Percentiles rank a stretch among this genome's conserved stretches.
These are phyloP conservation scores for Coccyzus lansbergi DNA, from an alignment of 2,797 vertebrate genomes.

Conservation along the genomic window DNA sequence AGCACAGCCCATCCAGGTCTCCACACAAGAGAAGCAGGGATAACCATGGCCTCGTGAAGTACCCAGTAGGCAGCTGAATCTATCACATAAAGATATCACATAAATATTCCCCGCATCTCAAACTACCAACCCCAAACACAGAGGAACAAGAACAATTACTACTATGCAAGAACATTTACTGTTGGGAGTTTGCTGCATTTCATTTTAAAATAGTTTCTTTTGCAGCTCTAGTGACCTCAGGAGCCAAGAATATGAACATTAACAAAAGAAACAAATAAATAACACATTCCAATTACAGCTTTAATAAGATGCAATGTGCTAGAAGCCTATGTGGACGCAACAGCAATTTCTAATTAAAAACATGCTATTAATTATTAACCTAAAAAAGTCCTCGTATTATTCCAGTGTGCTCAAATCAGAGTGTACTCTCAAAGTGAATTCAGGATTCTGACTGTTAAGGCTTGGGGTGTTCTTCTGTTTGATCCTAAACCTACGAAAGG, in stretches of 20 bases:
- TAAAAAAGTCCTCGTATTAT: background rate
- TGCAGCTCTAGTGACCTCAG: conserved; percentile 48
- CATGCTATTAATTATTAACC: conserved; percentile 64
- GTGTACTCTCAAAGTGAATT: background rate
- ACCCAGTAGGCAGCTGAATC: background rate
- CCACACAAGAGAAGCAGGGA: background rate
- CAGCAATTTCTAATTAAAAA: conserved; percentile 65
- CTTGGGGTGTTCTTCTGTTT: conserved; percentile 7
- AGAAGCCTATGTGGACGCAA: conserved; percentile 6
- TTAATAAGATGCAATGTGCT: conserved; percentile 49
- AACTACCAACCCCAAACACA: background rate
- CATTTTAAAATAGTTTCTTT: conserved; percentile 42
- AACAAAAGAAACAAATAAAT: conserved; percentile 59
- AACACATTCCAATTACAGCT: conserved; percentile 54
- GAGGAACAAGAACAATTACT: conserved; percentile 1
- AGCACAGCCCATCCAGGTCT: background rate
- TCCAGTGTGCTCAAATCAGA: background rate
- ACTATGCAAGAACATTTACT: background rate
- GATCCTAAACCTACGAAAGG: background rate
- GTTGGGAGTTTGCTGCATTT: conserved; percentile 17
- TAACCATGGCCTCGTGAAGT: background rate
- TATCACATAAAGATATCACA: background rate
- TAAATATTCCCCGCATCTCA: background rate
- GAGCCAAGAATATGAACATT: conserved; percentile 38
- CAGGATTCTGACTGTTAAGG: background rate